A percentile compares a stretch with the other conserved stretches of the same genome.
Conservation (phyloP, 2,888 invertebrate genomes). For the Heteromyza rotundicornis region DNA sequence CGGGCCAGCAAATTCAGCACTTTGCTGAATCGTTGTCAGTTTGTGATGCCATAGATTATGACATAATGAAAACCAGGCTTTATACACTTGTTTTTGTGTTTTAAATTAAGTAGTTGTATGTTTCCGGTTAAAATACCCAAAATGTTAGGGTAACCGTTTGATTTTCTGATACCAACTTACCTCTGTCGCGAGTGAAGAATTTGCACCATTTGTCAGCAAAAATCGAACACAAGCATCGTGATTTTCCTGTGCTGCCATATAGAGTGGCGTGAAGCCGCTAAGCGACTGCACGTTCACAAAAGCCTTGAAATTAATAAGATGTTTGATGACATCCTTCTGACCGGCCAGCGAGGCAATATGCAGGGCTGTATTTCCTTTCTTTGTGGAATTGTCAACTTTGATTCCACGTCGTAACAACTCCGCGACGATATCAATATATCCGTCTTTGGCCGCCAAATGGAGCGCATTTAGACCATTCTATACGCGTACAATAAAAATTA, state of each 20-base stretch:
- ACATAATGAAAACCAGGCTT: too few species aligned
- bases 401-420: constrained; percentile 91
- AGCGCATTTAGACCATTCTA: constrained; percentile 97
- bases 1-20: too few species aligned
- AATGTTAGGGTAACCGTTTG: background rate
- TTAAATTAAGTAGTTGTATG: too few species aligned
- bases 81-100: too few species aligned
- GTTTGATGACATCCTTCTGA: constrained; percentile 89
- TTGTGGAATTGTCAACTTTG: constrained; percentile 93
- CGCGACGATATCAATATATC: constrained; percentile 90
- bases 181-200: constrained; percentile 96
- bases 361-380: constrained; percentile 95
- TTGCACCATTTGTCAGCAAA: constrained; percentile 89
- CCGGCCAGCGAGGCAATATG: constrained; percentile 98
- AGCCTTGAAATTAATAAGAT: constrained; percentile 89
- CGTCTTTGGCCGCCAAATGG: constrained; percentile 97
- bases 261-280: constrained; percentile 97
- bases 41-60: too few species aligned
- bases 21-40: too few species aligned
- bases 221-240: constrained; percentile 92
- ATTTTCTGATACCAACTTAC: constrained; percentile 61
- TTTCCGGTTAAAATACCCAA: too few species aligned
- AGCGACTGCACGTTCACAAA: constrained; percentile 96
- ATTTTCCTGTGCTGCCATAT: constrained; percentile 99
- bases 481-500: too few species aligned